Conservation (phyloP, 2,888 invertebrate genomes). For the Pasiphila rectangulata region DNA sequence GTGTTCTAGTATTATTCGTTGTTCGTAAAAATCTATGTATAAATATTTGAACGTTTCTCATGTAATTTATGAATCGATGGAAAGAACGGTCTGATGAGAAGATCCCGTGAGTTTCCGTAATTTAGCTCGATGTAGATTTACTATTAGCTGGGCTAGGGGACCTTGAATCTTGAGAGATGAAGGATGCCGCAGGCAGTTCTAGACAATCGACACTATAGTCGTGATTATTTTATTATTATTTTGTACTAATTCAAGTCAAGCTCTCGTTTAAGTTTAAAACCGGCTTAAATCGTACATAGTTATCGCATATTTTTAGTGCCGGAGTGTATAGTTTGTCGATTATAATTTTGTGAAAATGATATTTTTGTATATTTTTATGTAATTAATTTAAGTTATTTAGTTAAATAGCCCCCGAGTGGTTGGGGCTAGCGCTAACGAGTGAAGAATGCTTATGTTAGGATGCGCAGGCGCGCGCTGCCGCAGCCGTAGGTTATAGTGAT, state of each 20-base stretch:
- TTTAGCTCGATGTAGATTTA: conserved; percentile 78
- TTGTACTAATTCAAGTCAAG: conserved; percentile 75
- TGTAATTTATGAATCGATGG: conserved; percentile 79
- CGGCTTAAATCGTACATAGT: conserved; percentile 77
- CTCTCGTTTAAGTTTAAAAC: conserved; percentile 78
- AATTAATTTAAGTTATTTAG: conserved; percentile 77
- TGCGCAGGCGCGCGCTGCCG: conserved; percentile 35
- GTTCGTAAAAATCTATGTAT: conserved; percentile 81
- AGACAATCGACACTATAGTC: conserved; percentile 80
- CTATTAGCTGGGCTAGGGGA: conserved; percentile 81
- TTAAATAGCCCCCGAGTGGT: conserved; percentile 53
- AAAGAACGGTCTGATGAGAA: conserved; percentile 55
- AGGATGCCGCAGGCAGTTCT: conserved; percentile 77
- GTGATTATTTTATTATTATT: conserved; percentile 72
- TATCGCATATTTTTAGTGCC: conserved; percentile 77
- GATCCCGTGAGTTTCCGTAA: conserved; percentile 66
- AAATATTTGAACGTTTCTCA: conserved; percentile 80
- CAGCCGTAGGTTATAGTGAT: conserved; percentile 70
- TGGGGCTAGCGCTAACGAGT: conserved; percentile 56
- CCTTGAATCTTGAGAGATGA: conserved; percentile 75
- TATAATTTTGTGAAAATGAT: conserved; percentile 80
- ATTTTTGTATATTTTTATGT: conserved; percentile 81
- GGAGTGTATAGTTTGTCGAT: conserved; percentile 77
- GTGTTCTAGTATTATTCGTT: conserved; percentile 81
- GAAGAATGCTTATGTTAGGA: conserved; percentile 63